Base-by-base conservation (phyloP, 2,888 invertebrate species). In the Aricia artaxerxes region DNA sequence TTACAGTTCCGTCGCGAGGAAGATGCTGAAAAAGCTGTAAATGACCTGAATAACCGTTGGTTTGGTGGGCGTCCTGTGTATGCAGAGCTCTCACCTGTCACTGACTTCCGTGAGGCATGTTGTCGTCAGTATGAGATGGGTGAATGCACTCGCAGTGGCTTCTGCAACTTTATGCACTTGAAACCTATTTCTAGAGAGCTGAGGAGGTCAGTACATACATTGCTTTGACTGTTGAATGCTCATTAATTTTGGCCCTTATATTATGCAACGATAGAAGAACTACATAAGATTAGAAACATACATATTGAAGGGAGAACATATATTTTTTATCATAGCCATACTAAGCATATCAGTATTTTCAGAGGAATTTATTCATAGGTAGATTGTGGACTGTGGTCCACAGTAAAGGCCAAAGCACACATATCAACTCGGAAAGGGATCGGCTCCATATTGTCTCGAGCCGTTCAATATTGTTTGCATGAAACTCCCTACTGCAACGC, bases 151-250 rank as follows among this genome's bases (percentile, higher is more conserved):
- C 96, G 99, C 80, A 99, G 99, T 85, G 99, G 99, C 61, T 99
- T 99, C 94, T 99, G 99, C 92, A 99, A 99, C 95, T 99, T 99
- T 94, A 99, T 99, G 99, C 99, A 99, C 89, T 95, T 99, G 90
- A 99, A 99, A 89, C 99, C 99, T 13, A 99, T 99, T 85, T 99
- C 99, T 0, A 95, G 99, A 82, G 99, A 99, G 89, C 93, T 99
- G 80, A 95, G 99, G 82, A 96, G 99, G 93, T 98, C 95, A 83
- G 24, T 75, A 6, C 16, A 53, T 31, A 40, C 13, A 38, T n/a
- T 72, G 75, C 38, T 13, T 78, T 40, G 49, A 49, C 49, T 49
- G 9, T 49, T 49, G 49, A 49, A 49, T 49, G 9, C 9, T 49
- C 11, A 49, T 49, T 49, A 9, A 49, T 49, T 9, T 49, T 9